Percentiles rank a stretch among this genome's conserved stretches.
Conservation (phyloP, 2,888 invertebrate genomes). For the Acleris holmiana region DNA sequence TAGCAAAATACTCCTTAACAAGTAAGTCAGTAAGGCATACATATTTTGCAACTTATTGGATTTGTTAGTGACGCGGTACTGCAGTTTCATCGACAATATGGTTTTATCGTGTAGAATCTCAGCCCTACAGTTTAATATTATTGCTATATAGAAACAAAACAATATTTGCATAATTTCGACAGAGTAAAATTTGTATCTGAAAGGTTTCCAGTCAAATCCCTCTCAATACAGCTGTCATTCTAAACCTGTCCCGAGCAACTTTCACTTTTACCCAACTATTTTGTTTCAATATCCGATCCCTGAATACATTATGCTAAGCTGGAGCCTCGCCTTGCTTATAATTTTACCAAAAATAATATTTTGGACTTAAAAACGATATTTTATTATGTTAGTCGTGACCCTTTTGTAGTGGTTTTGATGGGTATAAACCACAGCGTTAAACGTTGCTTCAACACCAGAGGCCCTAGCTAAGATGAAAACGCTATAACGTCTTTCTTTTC, state of each 20-base stretch:
- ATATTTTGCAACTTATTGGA: too few species aligned
- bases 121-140: too few species aligned
- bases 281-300: slow-evolving; percentile 59
- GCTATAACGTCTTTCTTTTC: too few species aligned
- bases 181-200: slow-evolving; percentile 12
- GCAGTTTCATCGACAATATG: too few species aligned
- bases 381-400: slow-evolving; percentile 17
- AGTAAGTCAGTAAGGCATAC: too few species aligned
- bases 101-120: too few species aligned
- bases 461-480: too few species aligned
- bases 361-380: slow-evolving; percentile 35
- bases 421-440: neutral
- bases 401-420: neutral
- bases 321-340: slow-evolving; percentile 44
- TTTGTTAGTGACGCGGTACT: too few species aligned
- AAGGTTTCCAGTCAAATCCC: slow-evolving; percentile 21
- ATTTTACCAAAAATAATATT: slow-evolving; percentile 48
- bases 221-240: slow-evolving; percentile 41
- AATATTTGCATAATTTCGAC: slow-evolving; percentile 21
- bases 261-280: slow-evolving; percentile 55
- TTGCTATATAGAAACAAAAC: slow-evolving; percentile 5
- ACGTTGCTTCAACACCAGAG: too few species aligned
- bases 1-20: too few species aligned
- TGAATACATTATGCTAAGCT: slow-evolving; percentile 62
- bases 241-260: slow-evolving; percentile 42